A percentile compares a stretch with the other conserved stretches of the same genome.
Conservation (phyloP, 2,113 vertebrate species). For the human region DNA sequence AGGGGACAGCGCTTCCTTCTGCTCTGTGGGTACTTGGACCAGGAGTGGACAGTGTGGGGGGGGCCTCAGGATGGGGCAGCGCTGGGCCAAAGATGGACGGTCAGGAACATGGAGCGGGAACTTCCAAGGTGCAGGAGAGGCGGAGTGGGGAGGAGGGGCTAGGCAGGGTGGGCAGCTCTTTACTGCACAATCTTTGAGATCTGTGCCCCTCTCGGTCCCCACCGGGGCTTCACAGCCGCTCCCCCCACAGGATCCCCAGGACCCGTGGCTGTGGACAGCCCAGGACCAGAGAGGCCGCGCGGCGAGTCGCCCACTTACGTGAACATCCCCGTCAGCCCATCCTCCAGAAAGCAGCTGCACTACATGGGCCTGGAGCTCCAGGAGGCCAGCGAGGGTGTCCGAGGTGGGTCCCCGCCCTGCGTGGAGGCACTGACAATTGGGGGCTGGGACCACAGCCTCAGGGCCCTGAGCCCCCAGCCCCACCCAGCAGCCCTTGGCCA, state of each 20-base stretch:
- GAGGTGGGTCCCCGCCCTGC: constrained; percentile 82
- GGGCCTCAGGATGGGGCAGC: not conserved
- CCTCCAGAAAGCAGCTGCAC: constrained; percentile 87
- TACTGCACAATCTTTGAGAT: no score
- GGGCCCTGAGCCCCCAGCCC: not conserved
- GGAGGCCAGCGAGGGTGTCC: constrained; percentile 79
- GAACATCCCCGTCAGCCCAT: constrained; percentile 90
- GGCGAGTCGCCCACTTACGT: constrained; percentile 81
- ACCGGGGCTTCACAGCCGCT: not conserved
- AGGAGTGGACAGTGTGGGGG: no score
- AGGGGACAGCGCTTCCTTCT: no score
- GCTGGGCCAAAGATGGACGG: rapidly evolving
- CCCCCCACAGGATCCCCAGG: not conserved
- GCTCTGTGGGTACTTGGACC: no score
- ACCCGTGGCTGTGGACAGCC: not conserved
- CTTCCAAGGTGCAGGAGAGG: not conserved
- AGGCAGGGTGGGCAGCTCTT: not conserved
- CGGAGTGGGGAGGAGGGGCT: no score
- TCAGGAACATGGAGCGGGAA: no score
- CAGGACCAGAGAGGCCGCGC: not conserved
- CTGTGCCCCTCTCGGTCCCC: rapidly evolving
- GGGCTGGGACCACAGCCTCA: not conserved
- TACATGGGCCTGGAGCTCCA: constrained; percentile 91
- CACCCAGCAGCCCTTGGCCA: no score
- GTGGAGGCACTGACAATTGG: no score